A percentile compares a stretch with the other conserved stretches of the same genome.
These are phyloP conservation scores for Perca schrenkii DNA, from an alignment of 2,113 vertebrate genomes.

Conservation along the genomic window DNA sequence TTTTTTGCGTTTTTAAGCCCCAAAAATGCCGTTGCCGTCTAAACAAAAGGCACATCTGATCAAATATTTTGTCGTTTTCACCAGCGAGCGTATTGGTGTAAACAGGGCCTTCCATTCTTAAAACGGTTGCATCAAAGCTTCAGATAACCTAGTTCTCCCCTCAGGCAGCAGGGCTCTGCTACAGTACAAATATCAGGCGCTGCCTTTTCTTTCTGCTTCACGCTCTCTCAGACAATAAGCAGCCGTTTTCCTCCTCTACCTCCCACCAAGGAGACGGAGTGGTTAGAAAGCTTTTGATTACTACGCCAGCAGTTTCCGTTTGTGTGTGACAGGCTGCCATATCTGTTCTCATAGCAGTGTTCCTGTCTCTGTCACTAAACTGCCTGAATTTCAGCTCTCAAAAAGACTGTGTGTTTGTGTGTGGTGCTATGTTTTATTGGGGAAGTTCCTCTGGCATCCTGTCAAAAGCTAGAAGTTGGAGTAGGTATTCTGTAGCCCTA, in stretches of 20 bases:
- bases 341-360: conserved; percentile 35
- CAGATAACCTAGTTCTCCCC: background rate
- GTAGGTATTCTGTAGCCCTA: background rate
- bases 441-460: background rate
- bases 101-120: background rate
- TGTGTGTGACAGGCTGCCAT: conserved; percentile 23
- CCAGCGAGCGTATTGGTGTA: no score
- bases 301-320: conserved; percentile 36
- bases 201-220: conserved; percentile 23
- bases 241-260: conserved; percentile 1
- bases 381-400: background rate
- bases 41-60: no score
- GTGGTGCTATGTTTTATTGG: conserved; percentile 1
- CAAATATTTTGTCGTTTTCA: no score
- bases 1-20: no score
- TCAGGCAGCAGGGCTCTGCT: conserved; percentile 5
- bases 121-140: background rate
- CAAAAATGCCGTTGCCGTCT: no score
- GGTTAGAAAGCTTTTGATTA: conserved; percentile 38
- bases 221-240: conserved; percentile 1
- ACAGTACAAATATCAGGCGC: conserved; percentile 22
- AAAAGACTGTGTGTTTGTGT: background rate
- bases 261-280: conserved; percentile 27
- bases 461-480: background rate
- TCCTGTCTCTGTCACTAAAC: conserved; percentile 18